A percentile compares a stretch with the other conserved stretches of the same genome.
These are phyloP conservation scores for Panopea generosa DNA, from an alignment of 2,888 invertebrate species.

Conservation along the genomic window DNA sequence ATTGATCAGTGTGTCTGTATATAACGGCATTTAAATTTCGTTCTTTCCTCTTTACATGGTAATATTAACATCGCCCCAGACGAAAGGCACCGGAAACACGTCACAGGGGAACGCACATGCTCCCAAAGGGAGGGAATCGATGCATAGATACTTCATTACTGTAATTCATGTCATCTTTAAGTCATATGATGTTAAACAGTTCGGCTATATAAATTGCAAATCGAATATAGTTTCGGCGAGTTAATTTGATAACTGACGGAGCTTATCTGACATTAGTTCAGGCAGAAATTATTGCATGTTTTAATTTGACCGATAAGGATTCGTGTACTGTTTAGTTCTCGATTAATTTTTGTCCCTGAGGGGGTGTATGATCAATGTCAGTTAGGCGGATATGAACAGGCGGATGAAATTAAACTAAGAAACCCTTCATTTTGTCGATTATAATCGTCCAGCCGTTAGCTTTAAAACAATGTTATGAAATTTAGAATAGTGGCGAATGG, in stretches of 20 bases:
- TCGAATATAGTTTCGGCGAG: slow-evolving; percentile 16
- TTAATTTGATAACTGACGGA: slow-evolving; percentile 17
- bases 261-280: slow-evolving; percentile 7
- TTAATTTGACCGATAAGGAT: slow-evolving; percentile 19
- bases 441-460: no score
- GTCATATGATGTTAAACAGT: slow-evolving; percentile 25
- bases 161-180: slow-evolving; percentile 33
- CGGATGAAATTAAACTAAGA: no score
- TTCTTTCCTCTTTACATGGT: slow-evolving; percentile 2
- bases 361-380: neutral
- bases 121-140: slow-evolving; percentile 22
- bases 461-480: no score
- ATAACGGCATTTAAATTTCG: slow-evolving; percentile 5
- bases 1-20: slow-evolving; percentile 22
- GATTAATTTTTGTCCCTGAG: slow-evolving; percentile 15
- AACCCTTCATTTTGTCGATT: no score
- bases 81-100: slow-evolving; percentile 21
- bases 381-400: no score
- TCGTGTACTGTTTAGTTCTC: neutral
- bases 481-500: no score
- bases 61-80: slow-evolving; percentile 27
- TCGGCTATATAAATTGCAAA: slow-evolving; percentile 22
- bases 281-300: slow-evolving; percentile 10
- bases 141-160: slow-evolving; percentile 47
- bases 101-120: neutral